Evolutionary conservation across 2,888 invertebrate species (phyloP), one percentile per base, ranked within the genome.

Genomic region (Eristalis arbustorum): DNA sequence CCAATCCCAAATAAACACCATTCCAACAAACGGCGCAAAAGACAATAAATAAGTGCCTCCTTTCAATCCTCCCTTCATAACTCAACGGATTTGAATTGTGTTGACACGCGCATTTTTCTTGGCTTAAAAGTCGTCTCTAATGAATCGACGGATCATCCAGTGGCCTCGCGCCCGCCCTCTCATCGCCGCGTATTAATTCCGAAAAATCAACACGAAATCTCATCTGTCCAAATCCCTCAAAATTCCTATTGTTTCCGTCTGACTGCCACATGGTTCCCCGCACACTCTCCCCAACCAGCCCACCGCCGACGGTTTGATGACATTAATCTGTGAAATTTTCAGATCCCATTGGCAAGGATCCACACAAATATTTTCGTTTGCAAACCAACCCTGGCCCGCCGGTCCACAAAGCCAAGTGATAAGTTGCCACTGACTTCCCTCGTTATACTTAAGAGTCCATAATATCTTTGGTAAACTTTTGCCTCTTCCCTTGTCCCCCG

Each of bases 401-500:
- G 11, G 28, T n/a, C 49, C 37, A 57, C 56, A 71, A 23, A 23
- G 82, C 87, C 71, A 83, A 87, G 87, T 83, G 78, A 87, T 87
- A 87, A 87, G 83, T 87, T 83, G 83, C 72, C 72, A 69, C 87
- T 76, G 78, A 87, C 87, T 87, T 75, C 72, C 87, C 78, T 87
- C 87, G 87, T 87, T 87, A 87, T 83, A 83, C 87, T 87, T 87
- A 87, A 87, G 82, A 87, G 83, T 83, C 87, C 75, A 87, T 87
- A 87, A 87, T 87, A 87, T 87, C 87, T 87, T 87, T 83, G 83
- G 87, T 67, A 87, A 87, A 87, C 87, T 87, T 87, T 87, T 78
- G 18, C 79, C 62, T 77, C 69, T 78, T 57, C 14, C 59, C 1
- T 13, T 6, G 5, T 31, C 31, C 31, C 3, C 5, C 31, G 31